These are phyloP conservation scores for Himalopsyche japonica DNA, from an alignment of 2,888 invertebrate genomes.

Conservation along the genomic window DNA sequence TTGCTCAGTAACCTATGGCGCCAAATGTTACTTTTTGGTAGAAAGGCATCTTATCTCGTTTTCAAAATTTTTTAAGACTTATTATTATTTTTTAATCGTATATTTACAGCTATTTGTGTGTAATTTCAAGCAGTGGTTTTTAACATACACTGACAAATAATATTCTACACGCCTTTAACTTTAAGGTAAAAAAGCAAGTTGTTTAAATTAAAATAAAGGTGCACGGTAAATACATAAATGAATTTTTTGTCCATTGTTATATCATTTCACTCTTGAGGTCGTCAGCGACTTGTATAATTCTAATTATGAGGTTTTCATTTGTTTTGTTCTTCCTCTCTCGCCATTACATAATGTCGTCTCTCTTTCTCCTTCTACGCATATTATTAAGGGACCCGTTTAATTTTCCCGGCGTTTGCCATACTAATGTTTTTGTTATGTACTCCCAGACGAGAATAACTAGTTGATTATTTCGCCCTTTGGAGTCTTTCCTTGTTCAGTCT, in stretches of 20 bases:
- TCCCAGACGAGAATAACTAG: constrained; percentile 35
- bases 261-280: not conserved
- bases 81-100: no score
- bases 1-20: no score
- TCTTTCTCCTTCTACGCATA: not conserved
- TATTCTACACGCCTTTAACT: not conserved
- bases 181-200: not conserved
- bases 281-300: not conserved
- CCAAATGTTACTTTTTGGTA: no score
- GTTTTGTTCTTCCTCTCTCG: not conserved
- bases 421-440: constrained; percentile 40
- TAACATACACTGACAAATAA: no score
- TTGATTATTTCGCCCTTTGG: constrained; percentile 39
- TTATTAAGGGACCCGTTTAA: not conserved
- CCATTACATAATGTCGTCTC: not conserved
- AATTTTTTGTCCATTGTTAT: not conserved
- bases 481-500: constrained; percentile 12
- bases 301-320: not conserved
- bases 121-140: no score
- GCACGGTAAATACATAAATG: not conserved
- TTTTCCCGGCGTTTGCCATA: constrained; percentile 10
- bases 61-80: no score
- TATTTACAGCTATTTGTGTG: no score
- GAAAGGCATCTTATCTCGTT: no score
- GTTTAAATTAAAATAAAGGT: not conserved